Conservation (phyloP, 2,797 vertebrate genomes). For the Oreochromis mossambicus region DNA sequence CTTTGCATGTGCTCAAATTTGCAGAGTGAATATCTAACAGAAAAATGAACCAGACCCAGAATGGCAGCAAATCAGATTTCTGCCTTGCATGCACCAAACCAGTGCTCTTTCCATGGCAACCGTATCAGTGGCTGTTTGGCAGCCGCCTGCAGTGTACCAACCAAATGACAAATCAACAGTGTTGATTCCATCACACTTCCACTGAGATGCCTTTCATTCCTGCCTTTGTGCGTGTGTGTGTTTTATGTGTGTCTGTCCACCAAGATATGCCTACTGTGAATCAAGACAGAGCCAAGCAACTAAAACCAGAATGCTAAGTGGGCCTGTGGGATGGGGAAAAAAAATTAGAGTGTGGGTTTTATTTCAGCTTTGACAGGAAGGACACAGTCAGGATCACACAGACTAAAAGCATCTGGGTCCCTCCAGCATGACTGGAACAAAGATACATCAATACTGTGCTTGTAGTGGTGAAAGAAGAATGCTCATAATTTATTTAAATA, state of each 20-base stretch:
- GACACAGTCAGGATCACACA: not conserved
- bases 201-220: conserved; percentile 38
- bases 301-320: conserved; percentile 30
- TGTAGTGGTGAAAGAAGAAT: not conserved
- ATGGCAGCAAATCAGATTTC: conserved; percentile 55
- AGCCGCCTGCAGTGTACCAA: conserved; percentile 37
- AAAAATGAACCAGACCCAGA: conserved; percentile 9
- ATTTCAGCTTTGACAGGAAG: conserved; percentile 6
- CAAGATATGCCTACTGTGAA: conserved; percentile 14
- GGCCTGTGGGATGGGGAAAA: not conserved
- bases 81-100: conserved; percentile 44
- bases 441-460: not conserved
- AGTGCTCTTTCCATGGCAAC: conserved; percentile 62
- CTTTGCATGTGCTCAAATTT: conserved; percentile 20
- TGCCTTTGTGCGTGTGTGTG: not conserved
- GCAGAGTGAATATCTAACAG: conserved; percentile 13
- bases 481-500: not conserved
- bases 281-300: conserved; percentile 8
- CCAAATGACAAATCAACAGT: conserved; percentile 57
- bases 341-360: not conserved
- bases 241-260: conserved; percentile 3
- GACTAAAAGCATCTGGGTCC: not conserved
- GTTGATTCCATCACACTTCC: conserved; percentile 55
- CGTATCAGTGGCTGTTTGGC: conserved; percentile 60
- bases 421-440: not conserved